Evolutionary conservation across 2,113 vertebrate species (phyloP), one percentile per base, ranked within the genome.

Genomic region (Tylochromis polylepis): DNA sequence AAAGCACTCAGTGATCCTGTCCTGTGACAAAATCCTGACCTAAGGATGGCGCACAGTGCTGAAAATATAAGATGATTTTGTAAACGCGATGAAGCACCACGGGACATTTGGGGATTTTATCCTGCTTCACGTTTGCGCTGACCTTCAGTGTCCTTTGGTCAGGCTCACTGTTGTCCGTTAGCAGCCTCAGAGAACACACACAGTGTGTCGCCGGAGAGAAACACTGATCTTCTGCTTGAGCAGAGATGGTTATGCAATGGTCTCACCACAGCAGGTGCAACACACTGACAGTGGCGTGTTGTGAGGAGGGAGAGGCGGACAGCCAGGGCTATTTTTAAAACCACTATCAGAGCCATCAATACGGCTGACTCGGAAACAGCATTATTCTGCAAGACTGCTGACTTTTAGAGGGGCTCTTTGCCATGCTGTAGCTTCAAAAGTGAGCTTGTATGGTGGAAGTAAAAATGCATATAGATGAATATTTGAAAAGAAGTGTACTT

Each of bases 261-360:
- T 77, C 88, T 88, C 90, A n/a, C 85, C 90, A 57, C 94, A 90
- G 94, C 93, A 94, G 94, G 94, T 92, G 90, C 82, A 84, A 88
- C 88, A 83, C 84, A 77, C 85, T 92, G 91, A 92, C 90, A 80
- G 86, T 58, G 46, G 87, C 84, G 57, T 91, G 88, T 93, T 86
- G 89, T 85, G 87, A 90, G 82, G 58, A 89, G 84, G 53, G 87
- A 88, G 89, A 88, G 87, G 91, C 85, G 79, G 87, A 93, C 91
- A 91, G 93, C 93, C 91, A 89, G 72, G 70, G 84, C 92, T 95
- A 95, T 96, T 95, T 96, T 93, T 95, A 95, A 89, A 93, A 75
- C 55, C 86, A 81, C 87, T 84, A 87, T 75, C 60, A 6, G 75
- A 89, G 87, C 81, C 88, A 89, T 88, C 85, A 53, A 27, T 36